A percentile compares a stretch with the other conserved stretches of the same genome.
These are phyloP conservation scores for Oryctolagus cuniculus DNA, from an alignment of 2,113 vertebrate species.

Conservation along the genomic window mOryCun1.1 NC_091434.1:36496001-36496500, in stretches of 20 bases:
- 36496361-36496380: neutral
- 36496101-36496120: neutral
- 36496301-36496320: neutral
- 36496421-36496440: neutral
- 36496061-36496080: neutral
- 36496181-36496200: neutral
- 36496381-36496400: neutral
- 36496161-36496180: neutral
- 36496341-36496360: neutral
- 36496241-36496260: neutral
- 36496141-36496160: neutral
- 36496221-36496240: neutral
- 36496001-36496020: neutral
- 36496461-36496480: slow-evolving; percentile 11
- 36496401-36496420: neutral
- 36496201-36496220: neutral
- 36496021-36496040: neutral
- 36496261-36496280: neutral
- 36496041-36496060: neutral
- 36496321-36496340: neutral
- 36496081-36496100: neutral
- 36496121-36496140: neutral
- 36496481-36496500: slow-evolving; percentile 35
- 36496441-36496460: slow-evolving; percentile 13
- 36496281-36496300: neutral